Base-by-base conservation (phyloP, 2,797 vertebrate genomes). In the Thamnophis elegans region DNA sequence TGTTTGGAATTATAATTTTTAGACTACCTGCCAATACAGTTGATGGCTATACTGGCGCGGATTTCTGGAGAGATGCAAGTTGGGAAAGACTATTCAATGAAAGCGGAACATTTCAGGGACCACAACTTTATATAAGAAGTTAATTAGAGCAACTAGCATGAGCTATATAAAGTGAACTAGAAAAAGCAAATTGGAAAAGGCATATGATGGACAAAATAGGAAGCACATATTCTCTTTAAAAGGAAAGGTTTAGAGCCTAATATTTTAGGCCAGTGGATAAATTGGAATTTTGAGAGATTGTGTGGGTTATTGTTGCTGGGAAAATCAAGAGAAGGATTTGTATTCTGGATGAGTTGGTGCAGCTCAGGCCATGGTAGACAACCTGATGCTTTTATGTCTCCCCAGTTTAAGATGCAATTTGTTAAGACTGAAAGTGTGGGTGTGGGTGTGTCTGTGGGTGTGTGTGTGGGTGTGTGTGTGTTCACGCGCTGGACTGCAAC, bases 131-230 rank as follows among this genome's bases (percentile, higher is more conserved):
- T 82, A 85, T 65, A 92, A 55, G 87, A 58, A 89, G 60, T 92
- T 85, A 89, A 92, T 86, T 86, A 56, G 51, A 89, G 9, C 88
- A 85, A 86, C 60, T 86, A 86, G 55, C 89, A 82, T 59, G 89
- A 89, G 78, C 78, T 60, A 11, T 60, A 85, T 53, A 53, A 47
- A 20, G 58, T 68, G n/a, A 90, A 90, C 12, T 82, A 90, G 87
- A 92, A 87, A 62, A 68, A 87, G 12, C 16, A 90, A 68, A 85
- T 28, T 56, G 56, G 26, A 59, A 78, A 89, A 90, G 85, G 58
- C 51, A 90, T 26, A n/a, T 90, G 16, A 58, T 82, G 25, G 16
- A 20, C 18, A 58, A 47, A 82, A 82, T 25, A 82, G 4, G 36
- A 78, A 25, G 51, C n/a, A 73, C 16, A 18, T 73, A 9, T 36